phyloP scores from a whole-genome alignment of 2,888 invertebrate species.

The Drosophila quasianomalipes region DNA sequence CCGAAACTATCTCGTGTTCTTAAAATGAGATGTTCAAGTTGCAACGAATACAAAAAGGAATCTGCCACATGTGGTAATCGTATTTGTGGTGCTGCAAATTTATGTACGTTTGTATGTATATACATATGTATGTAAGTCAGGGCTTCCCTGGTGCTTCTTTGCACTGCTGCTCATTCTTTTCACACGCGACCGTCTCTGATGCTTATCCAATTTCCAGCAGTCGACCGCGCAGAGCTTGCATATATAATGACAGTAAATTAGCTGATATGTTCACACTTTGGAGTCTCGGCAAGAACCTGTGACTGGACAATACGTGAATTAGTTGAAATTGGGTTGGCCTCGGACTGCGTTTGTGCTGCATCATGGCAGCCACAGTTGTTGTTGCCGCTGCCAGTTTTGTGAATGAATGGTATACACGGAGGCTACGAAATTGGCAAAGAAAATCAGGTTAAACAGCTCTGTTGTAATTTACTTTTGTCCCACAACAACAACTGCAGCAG shows the following conservation, averaged over 20 bases:
- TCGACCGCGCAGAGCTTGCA: slow-evolving; percentile 31
- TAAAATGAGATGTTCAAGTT: not conserved
- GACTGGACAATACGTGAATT: slow-evolving; percentile 56
- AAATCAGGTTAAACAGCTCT: slow-evolving; percentile 81
- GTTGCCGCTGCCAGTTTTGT: slow-evolving; percentile 51
- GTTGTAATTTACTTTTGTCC: slow-evolving; percentile 64
- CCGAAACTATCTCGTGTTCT: not conserved
- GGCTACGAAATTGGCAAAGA: slow-evolving; percentile 58
- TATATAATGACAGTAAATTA: slow-evolving; percentile 59
- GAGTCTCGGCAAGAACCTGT: slow-evolving; percentile 18
- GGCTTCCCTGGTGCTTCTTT: slow-evolving; percentile 7
- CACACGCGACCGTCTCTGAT: slow-evolving; percentile 51
- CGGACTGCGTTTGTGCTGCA: slow-evolving; percentile 67
- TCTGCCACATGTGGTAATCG: slow-evolving; percentile 6
- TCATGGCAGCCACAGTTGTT: slow-evolving; percentile 50
- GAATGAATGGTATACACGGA: slow-evolving; percentile 65
- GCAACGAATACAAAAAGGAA: not conserved
- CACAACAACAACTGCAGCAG: slow-evolving; percentile 24
- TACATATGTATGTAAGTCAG: not conserved
- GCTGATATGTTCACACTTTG: slow-evolving; percentile 66
- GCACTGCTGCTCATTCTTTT: slow-evolving; percentile 35
- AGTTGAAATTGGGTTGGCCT: slow-evolving; percentile 57
- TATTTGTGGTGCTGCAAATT: not conserved
- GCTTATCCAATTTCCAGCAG: slow-evolving; percentile 35
- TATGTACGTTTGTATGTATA: not conserved